phyloP scores from a whole-genome alignment of 2,888 invertebrate species.

The Drosophila koepferae region DNA sequence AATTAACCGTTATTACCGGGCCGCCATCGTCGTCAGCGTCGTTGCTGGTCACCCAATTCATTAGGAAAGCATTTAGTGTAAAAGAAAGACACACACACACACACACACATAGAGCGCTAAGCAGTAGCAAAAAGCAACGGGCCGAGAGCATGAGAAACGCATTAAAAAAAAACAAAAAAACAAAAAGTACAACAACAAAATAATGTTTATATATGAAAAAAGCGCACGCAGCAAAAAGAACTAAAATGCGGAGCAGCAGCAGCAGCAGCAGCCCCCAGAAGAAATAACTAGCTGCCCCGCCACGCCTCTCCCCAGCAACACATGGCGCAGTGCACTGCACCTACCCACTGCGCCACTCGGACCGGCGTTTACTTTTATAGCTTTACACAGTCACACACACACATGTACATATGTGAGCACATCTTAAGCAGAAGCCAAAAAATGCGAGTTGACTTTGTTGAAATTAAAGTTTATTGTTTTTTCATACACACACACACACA shows the following conservation, averaged over 20 bases:
- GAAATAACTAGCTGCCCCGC: constrained; percentile 29
- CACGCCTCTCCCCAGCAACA: background rate
- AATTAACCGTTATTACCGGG: constrained; percentile 82
- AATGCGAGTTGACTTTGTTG: constrained; percentile 57
- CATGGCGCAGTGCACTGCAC: constrained; percentile 25
- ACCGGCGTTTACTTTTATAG: constrained; percentile 69
- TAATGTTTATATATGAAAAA: constrained; percentile 23
- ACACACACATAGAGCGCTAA: constrained; percentile 24
- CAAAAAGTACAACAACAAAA: constrained; percentile 7
- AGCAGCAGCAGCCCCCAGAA: constrained; percentile 33
- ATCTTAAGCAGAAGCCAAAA: constrained; percentile 47
- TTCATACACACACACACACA: constrained; percentile 7
- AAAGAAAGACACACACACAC: constrained; percentile 34
- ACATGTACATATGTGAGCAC: constrained; percentile 21
- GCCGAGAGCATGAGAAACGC: constrained; percentile 78
- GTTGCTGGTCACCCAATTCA: constrained; percentile 79
- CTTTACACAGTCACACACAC: constrained; percentile 27
- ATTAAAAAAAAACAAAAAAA: constrained; percentile 77
- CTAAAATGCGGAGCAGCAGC: constrained; percentile 57
- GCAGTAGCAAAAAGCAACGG: constrained; percentile 73
- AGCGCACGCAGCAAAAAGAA: constrained; percentile 46
- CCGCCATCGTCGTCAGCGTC: constrained; percentile 55
- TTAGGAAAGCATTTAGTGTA: constrained; percentile 78
- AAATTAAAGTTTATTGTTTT: constrained; percentile 74
- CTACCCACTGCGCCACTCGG: constrained; percentile 17